Percentiles rank a stretch among this genome's conserved stretches.
These are phyloP conservation scores for Uloborus plumipes DNA, from an alignment of 2,888 invertebrate genomes.

Conservation along the genomic window DNA sequence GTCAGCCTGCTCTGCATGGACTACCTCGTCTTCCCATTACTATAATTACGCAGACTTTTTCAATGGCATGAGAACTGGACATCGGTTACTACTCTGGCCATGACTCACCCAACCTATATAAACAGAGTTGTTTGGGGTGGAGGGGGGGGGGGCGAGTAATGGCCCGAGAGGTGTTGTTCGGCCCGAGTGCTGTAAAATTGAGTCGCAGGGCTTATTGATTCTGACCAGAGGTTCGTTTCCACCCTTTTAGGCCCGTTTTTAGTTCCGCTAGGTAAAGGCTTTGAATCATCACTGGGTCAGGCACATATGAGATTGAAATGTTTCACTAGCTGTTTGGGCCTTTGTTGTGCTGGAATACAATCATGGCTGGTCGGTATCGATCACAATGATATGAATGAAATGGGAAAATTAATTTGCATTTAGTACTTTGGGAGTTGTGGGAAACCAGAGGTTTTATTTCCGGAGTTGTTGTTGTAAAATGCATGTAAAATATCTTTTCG, in stretches of 20 bases:
- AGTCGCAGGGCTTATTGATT: conserved; percentile 58
- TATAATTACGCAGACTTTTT: conserved; percentile 59
- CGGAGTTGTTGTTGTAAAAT: too few relatives aligned
- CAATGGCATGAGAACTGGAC: conserved; percentile 51
- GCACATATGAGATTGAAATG: conserved; percentile 4
- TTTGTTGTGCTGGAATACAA: too few relatives aligned
- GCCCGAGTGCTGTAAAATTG: conserved; percentile 57
- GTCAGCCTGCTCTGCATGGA: conserved; percentile 54
- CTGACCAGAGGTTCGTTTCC: conserved; percentile 16
- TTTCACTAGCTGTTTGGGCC: background rate
- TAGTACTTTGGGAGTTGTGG: too few relatives aligned
- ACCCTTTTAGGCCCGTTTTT: conserved; percentile 24
- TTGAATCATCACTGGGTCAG: conserved; percentile 41
- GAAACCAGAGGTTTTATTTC: too few relatives aligned
- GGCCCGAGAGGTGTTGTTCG: conserved; percentile 52
- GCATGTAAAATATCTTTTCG: too few relatives aligned
- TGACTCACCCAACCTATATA: conserved; percentile 53
- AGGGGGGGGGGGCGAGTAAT: conserved; percentile 29
- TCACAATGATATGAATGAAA: too few relatives aligned
- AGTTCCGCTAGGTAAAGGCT: conserved; percentile 1
- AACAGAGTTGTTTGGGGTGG: conserved; percentile 36
- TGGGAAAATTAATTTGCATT: too few relatives aligned
- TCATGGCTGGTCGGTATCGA: too few relatives aligned
- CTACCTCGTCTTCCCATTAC: conserved; percentile 49
- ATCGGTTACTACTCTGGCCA: conserved; percentile 54